Percentiles rank a stretch among this genome's conserved stretches.
Evolutionary conservation across 2,888 invertebrate species (phyloP).

Genomic region (Ceramica pisi): DNA sequence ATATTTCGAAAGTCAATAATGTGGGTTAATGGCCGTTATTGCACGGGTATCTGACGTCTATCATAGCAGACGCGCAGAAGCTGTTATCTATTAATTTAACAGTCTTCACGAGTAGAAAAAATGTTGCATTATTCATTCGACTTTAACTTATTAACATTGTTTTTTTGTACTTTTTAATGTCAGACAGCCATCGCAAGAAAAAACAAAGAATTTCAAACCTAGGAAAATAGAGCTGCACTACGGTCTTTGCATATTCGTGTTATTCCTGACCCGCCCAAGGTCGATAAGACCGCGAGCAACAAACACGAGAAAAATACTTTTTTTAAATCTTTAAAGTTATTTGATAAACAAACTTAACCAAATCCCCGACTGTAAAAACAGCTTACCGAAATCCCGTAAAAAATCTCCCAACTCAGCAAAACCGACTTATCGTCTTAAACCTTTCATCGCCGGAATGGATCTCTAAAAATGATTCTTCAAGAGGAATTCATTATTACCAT

Average conservation of each 20-base stretch:
- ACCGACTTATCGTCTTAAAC: conserved; percentile 37
- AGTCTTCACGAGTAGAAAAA: too few species aligned
- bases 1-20: too few species aligned
- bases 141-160: too few species aligned
- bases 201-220: too few species aligned
- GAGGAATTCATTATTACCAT: conserved; percentile 72
- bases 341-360: conserved; percentile 26
- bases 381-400: conserved; percentile 28
- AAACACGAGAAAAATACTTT: background rate
- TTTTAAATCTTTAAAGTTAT: background rate
- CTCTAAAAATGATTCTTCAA: conserved; percentile 67
- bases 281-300: background rate
- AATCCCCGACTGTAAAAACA: conserved; percentile 25
- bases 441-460: conserved; percentile 52
- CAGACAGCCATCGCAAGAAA: too few species aligned
- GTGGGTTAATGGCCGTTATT: too few species aligned
- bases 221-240: background rate
- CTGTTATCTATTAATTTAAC: too few species aligned
- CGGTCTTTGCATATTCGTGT: background rate
- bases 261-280: background rate
- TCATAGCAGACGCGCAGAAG: too few species aligned
- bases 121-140: too few species aligned
- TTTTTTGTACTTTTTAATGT: too few species aligned
- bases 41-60: too few species aligned
- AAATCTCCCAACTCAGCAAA: conserved; percentile 21